Evolutionary conservation across 2,113 vertebrate genomes (phyloP).

Genomic region (Thryonomys swinderianus): DNA sequence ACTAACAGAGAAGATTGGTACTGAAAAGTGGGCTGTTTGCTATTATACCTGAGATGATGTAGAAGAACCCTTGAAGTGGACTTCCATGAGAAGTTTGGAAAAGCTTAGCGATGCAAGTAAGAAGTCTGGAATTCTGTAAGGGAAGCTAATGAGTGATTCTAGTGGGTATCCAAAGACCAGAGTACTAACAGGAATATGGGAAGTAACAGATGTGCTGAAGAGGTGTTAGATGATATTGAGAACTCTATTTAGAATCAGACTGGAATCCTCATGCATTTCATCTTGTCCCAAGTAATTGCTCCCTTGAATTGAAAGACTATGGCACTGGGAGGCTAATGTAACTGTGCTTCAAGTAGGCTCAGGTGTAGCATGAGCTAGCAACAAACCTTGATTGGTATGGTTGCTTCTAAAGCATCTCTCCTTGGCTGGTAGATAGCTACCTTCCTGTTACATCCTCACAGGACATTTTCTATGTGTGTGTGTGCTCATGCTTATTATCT

Average conservation of each 20-base stretch:
- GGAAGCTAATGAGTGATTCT: not conserved
- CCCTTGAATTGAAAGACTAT: not conserved
- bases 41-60: not conserved
- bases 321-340: not conserved
- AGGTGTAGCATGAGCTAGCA: not conserved
- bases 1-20: not conserved
- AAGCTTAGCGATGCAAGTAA: not conserved
- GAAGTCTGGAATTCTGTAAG: not conserved
- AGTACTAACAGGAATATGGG: not conserved
- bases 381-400: not conserved
- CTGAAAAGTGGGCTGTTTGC: rapidly evolving
- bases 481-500: not conserved
- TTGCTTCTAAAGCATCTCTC: not conserved
- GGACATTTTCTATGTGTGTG: not conserved
- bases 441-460: too few relatives aligned
- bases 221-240: not conserved
- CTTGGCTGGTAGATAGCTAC: not conserved
- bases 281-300: not conserved
- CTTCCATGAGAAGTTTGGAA: not conserved
- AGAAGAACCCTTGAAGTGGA: not conserved
- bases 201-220: not conserved
- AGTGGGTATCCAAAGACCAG: not conserved
- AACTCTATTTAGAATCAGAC: not conserved
- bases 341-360: not conserved
- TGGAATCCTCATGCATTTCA: not conserved